phyloP scores from a whole-genome alignment of 2,113 vertebrate species.

The Pipa parva region DNA sequence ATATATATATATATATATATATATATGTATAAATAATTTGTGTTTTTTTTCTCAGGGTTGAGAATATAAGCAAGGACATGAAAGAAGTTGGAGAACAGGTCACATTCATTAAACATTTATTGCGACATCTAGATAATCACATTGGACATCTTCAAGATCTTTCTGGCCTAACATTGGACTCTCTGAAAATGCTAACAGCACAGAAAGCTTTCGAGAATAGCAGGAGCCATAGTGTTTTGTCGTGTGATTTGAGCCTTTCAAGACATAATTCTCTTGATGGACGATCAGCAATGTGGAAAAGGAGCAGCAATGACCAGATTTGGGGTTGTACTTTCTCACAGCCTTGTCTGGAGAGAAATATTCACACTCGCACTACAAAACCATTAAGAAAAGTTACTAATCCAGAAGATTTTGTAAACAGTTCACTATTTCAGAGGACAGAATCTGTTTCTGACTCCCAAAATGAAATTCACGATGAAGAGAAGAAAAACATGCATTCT shows the following conservation, averaged over 20 bases:
- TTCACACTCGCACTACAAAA: neutral
- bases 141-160: slow-evolving; percentile 80
- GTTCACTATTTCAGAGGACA: slow-evolving; percentile 47
- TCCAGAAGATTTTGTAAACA: slow-evolving; percentile 56
- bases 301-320: slow-evolving; percentile 59
- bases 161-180: slow-evolving; percentile 73
- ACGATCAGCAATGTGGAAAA: slow-evolving; percentile 61
- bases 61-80: slow-evolving; percentile 70
- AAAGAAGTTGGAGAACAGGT: slow-evolving; percentile 74
- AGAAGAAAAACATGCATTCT: neutral
- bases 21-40: too few relatives aligned
- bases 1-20: too few relatives aligned
- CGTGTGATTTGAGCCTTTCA: slow-evolving; percentile 70
- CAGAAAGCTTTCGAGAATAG: slow-evolving; percentile 73
- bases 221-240: slow-evolving; percentile 75
- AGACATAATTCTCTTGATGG: slow-evolving; percentile 63
- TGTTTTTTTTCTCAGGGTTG: slow-evolving; percentile 61
- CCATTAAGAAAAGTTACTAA: slow-evolving; percentile 33
- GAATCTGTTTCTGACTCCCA: slow-evolving; percentile 53
- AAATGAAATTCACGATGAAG: neutral
- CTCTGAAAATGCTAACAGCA: slow-evolving; percentile 70
- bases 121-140: slow-evolving; percentile 74
- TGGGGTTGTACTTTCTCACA: slow-evolving; percentile 58
- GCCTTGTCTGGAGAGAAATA: slow-evolving; percentile 14
- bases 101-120: slow-evolving; percentile 71